Percentiles rank a stretch among this genome's conserved stretches.
These are phyloP conservation scores for Plebejus anna DNA, from an alignment of 2,888 invertebrate species.

Conservation along the genomic window DNA sequence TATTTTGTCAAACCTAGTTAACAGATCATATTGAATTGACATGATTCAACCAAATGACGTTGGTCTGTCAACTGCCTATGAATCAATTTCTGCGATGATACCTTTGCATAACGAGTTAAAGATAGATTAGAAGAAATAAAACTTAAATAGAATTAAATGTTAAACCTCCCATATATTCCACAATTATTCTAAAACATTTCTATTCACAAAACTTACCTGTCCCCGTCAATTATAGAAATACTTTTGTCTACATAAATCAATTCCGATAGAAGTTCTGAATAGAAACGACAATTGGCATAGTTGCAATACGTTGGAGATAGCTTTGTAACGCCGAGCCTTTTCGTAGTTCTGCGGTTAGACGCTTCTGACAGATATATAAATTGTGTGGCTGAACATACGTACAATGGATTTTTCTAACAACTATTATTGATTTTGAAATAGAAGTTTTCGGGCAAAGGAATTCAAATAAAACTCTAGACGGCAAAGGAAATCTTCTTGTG, in stretches of 20 bases:
- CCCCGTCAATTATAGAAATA: conserved; percentile 24
- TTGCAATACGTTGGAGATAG: conserved; percentile 27
- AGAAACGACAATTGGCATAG: conserved; percentile 29
- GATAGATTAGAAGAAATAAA: background rate
- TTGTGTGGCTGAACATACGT: conserved; percentile 54
- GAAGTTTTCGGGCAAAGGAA: conserved; percentile 43
- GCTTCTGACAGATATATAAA: conserved; percentile 63
- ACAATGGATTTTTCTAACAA: conserved; percentile 61
- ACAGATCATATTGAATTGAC: no score
- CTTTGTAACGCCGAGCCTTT: conserved; percentile 29
- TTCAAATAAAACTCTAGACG: background rate
- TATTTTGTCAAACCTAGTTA: no score
- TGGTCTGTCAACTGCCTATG: background rate
- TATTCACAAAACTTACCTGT: conserved; percentile 21
- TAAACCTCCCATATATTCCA: background rate
- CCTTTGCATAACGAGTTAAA: background rate
- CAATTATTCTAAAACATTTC: background rate
- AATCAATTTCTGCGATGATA: background rate
- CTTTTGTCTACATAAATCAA: conserved; percentile 27
- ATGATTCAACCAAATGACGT: no score
- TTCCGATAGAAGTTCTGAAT: conserved; percentile 27
- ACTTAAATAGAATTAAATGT: background rate
- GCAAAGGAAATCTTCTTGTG: background rate
- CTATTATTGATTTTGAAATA: conserved; percentile 55
- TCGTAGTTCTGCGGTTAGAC: conserved; percentile 62